Evolutionary conservation across 2,797 vertebrate genomes (phyloP).

Genomic region (Myotis myotis): DNA sequence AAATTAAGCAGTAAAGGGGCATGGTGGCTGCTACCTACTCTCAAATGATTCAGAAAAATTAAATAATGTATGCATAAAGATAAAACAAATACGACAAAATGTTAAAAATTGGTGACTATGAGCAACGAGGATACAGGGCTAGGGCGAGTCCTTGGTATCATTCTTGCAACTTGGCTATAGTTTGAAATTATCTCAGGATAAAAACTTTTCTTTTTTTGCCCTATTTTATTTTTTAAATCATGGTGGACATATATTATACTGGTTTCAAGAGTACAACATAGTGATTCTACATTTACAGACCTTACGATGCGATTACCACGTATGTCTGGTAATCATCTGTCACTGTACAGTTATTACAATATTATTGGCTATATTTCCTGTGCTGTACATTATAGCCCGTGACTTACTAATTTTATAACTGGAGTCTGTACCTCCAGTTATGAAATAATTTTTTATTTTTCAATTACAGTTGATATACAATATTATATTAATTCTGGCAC

Average conservation of each 20-base stretch:
- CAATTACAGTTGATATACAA: not conserved
- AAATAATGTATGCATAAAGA: too few relatives aligned
- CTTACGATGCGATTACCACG: not conserved
- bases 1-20: not conserved
- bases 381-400: not conserved
- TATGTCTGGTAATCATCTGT: not conserved
- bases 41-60: not conserved
- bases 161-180: not conserved
- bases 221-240: not conserved
- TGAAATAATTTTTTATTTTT: not conserved
- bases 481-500: not conserved
- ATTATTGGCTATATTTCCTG: not conserved
- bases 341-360: not conserved
- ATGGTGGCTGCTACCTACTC: not conserved
- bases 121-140: rapidly evolving
- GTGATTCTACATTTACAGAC: not conserved
- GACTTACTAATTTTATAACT: not conserved
- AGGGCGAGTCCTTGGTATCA: not conserved
- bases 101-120: not conserved
- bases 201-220: not conserved
- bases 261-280: not conserved
- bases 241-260: not conserved
- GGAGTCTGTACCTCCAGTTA: not conserved
- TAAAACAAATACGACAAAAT: not conserved
- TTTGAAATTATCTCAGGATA: not conserved